Evolutionary conservation across 2,888 invertebrate genomes (phyloP), one percentile per base, ranked within the genome.

Genomic region (Campoplex nolae): DNA sequence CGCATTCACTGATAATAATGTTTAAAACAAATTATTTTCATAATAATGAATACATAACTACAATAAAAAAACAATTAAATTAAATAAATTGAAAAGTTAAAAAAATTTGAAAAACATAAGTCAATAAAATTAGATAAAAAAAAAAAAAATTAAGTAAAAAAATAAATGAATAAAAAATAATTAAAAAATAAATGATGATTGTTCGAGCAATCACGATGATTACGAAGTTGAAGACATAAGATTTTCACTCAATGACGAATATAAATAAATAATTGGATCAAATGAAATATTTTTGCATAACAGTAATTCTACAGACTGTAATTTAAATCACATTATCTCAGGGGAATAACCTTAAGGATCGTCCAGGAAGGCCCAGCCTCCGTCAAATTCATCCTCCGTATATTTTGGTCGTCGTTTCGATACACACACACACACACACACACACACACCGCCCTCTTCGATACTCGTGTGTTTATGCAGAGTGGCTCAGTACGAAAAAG

Each of bases 361-460:
- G 62, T 62, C 32, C 62, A 62, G 62, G 62, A 62, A 62, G 32
- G 62, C 62, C 62, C 62, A 62, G 62, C 62, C 62, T 62, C 32
- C 32, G 62, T 32, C 16, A 62, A 51, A 65, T 65, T 62, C 45
- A 45, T 45, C 13, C 45, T 45, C 45, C 32, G 62, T 62, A 62
- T 62, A 62, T 62, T 62, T 32, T 62, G 32, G 62, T 62, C 62
- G 62, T 16, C 62, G 62, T 62, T 62, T 32, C 32, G 62, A 62
- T 28, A 13, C 32, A 16, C 62, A 7, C 62, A 16, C 62, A 16
- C 4, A 38, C 38, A 38, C 38, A 38, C 6, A 6, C 38, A 6
- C 38, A 38, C 38, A 6, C 38, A 38, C 38, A 38, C 38, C 38
- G 38, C 38, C 38, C 4, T 3, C 7, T 18, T 4, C 51, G 51